These are phyloP conservation scores for Teinopalpus imperialis DNA, from an alignment of 2,888 invertebrate genomes.

Conservation along the genomic window DNA sequence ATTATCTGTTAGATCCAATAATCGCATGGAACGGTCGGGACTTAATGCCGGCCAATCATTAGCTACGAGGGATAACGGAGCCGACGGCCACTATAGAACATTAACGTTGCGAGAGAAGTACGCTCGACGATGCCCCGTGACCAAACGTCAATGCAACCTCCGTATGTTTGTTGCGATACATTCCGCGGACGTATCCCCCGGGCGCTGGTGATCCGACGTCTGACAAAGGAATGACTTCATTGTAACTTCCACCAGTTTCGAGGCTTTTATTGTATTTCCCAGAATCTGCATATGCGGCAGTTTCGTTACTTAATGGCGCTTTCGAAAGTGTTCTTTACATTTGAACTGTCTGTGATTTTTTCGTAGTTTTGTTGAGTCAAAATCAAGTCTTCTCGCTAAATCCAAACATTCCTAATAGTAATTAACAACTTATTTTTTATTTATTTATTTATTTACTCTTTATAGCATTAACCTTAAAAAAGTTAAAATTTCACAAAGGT, in stretches of 20 bases:
- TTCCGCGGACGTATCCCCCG: conserved; percentile 56
- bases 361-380: too few species aligned
- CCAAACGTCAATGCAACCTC: conserved; percentile 78
- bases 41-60: conserved; percentile 82
- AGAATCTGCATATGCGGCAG: conserved; percentile 38
- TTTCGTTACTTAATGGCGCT: conserved; percentile 37
- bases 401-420: too few species aligned
- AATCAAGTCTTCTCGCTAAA: too few species aligned
- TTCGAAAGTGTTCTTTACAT: conserved; percentile 6
- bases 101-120: conserved; percentile 50
- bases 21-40: conserved; percentile 78
- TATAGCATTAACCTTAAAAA: too few species aligned
- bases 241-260: conserved; percentile 53
- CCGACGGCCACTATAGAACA: conserved; percentile 66
- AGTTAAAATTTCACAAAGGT: too few species aligned
- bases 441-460: too few species aligned
- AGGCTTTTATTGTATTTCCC: conserved; percentile 57
- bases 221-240: conserved; percentile 77
- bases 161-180: conserved; percentile 44
- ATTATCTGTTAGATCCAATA: conserved; percentile 83
- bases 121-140: conserved; percentile 67
- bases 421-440: too few species aligned
- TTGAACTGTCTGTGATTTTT: conserved; percentile 8
- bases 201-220: conserved; percentile 49
- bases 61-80: conserved; percentile 81